Conservation (phyloP, 2,113 vertebrate species). For the Lepus americanus region DNA sequence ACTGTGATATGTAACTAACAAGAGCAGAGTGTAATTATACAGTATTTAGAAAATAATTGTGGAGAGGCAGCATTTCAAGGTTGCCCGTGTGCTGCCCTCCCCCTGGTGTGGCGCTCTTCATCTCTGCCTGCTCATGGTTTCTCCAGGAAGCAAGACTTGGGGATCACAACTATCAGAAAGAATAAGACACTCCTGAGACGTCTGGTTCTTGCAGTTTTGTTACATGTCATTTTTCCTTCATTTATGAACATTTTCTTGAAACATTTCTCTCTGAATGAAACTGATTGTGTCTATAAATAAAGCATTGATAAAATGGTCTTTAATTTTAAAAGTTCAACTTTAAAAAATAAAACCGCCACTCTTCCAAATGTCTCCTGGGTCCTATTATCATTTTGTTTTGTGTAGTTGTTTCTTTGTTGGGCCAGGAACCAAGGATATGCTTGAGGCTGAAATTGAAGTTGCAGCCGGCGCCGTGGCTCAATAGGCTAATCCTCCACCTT, state of each 20-base stretch:
- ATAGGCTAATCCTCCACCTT: too few species aligned
- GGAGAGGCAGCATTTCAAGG: neutral
- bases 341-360: slow-evolving; percentile 26
- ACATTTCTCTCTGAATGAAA: slow-evolving; percentile 2
- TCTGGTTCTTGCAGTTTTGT: neutral
- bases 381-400: neutral
- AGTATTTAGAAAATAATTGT: slow-evolving; percentile 37
- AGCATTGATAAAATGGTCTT: neutral
- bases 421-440: neutral
- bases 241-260: slow-evolving; percentile 34
- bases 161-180: neutral
- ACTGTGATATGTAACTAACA: slow-evolving; percentile 34
- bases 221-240: neutral
- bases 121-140: neutral
- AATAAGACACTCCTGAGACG: neutral
- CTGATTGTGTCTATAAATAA: slow-evolving; percentile 33
- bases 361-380: neutral
- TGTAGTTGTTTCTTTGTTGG: neutral
- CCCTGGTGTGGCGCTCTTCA: neutral
- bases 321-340: slow-evolving; percentile 45
- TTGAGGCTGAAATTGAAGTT: neutral
- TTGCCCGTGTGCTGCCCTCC: neutral
- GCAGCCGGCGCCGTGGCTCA: too few species aligned
- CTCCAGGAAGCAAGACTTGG: neutral
- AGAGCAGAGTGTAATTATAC: neutral